Evolutionary conservation across 2,797 vertebrate genomes (phyloP), one percentile per base, ranked within the genome.

Genomic region (Gallinago nigripennis): DNA sequence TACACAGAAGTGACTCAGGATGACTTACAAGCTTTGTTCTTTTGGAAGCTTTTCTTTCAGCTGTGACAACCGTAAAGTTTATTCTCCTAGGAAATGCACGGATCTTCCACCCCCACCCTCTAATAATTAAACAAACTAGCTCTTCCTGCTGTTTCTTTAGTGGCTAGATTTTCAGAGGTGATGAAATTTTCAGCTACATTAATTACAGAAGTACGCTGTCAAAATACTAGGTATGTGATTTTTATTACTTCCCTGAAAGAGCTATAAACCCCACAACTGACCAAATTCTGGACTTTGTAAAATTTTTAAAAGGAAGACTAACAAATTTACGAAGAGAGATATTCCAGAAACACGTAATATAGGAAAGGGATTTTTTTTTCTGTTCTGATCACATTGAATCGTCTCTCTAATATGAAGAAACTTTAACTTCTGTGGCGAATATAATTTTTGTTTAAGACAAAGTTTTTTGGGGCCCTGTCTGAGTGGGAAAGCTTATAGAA

Each of bases 21-120:
- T 45, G 54, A 85, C 31, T 84, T 85, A 41, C 23, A 61, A 28
- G 41, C 71, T 72, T 65, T 92, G 46, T 61, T 94, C 51, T 71
- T 75, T 66, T 71, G 31, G 25, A 79, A 79, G 51, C 13, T 41
- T 82, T 93, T 90, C 50, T 48, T 77, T 88, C 16, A 68, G 7
- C 27, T 64, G 21, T 78, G 39, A 69, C 28, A 76, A 14, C 16
- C 63, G 5, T 57, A 7, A 63, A 73, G 31, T 66, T 53, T 78
- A 48, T 73, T 73, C 12, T 86, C 12, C 27, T 66, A 60, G 14
- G 24, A 81, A 45, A n/a, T 51, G 30, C 8, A 56, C 9, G 46
- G 12, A 35, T 73, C 46, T 66, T 88, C 33, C 27, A 30, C 11
- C 5, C 11, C 19, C 24, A 24, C 11, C 18, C 17, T 12, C 25